Evolutionary conservation across 2,888 invertebrate genomes (phyloP), one percentile per base, ranked within the genome.

Genomic region (Caenorhabditis imperialis): DNA sequence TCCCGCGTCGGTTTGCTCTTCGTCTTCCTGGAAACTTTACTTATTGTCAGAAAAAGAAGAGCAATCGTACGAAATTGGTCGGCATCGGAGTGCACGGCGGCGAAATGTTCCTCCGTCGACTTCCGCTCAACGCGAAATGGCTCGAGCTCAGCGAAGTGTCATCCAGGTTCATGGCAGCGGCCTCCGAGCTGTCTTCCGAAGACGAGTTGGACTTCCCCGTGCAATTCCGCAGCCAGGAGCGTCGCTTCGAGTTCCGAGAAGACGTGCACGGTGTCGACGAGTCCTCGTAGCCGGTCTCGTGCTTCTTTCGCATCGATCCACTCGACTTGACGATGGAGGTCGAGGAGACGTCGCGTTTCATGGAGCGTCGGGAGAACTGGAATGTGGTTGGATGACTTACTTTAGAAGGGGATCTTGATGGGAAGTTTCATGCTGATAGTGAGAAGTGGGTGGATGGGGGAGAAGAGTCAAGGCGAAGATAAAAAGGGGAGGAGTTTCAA

Each of bases 171-270:
- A 76, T 77, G 7, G 75, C 79, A 0, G 74, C 79, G 0, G 71
- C 71, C 58, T 84, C 84, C 23, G 85, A 84, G 27, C 78, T 79
- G 23, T 85, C 85, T 58, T 85, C 85, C 2, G 82, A 83, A 12
- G 81, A 79, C n/a, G 81, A 77, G 45, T 82, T 81, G 40, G 81
- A 80, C 22, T 78, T 78, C 3, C 84, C 81, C 0, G 84, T 82
- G 54, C 86, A 86, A 48, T 78, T 78, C 20, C 80, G 63, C 27
- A 84, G 62, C 84, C 84, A 84, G n/a, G 76, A 77, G 35, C 58
- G 61, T 25, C 76, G 30, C 40, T 76, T 76, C 5, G 67, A 67
- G 22, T 57, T 76, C 25, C 72, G n/a, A 0, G 76, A 57, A n/a
- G 63, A 62, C 1, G 71, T 57, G 37, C 58, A 69, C 0, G 58